Conservation (phyloP, 23 tunicate genomes). For the Ascidia mentula region DNA sequence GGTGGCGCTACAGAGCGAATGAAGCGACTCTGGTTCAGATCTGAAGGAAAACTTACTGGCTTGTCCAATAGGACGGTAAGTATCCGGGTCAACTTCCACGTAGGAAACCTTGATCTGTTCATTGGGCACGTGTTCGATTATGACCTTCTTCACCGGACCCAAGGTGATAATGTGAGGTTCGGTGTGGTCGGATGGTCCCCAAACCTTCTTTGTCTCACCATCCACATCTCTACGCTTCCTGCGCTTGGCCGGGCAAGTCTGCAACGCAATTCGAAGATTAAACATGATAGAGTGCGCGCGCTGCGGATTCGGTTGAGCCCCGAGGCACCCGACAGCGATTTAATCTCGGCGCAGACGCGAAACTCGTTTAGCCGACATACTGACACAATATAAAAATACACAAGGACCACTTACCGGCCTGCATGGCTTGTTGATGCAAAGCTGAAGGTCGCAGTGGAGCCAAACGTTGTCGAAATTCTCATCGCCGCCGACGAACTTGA, state of each 20-base stretch:
- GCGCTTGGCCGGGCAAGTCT: slow-evolving; percentile 65
- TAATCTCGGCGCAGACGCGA: slow-evolving; percentile 10
- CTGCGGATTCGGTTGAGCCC: background rate
- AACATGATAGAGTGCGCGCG: too few relatives aligned
- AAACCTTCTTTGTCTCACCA: slow-evolving; percentile 3
- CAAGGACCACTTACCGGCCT: slow-evolving; percentile 62
- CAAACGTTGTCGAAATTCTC: slow-evolving; percentile 66
- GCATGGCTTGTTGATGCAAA: slow-evolving; percentile 77
- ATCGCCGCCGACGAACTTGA: slow-evolving; percentile 81
- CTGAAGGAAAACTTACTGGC: background rate
- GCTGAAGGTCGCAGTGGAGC: slow-evolving; percentile 91
- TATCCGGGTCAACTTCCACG: slow-evolving; percentile 25
- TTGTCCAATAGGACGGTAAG: background rate
- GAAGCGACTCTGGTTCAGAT: too few relatives aligned
- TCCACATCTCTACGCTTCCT: slow-evolving; percentile 34
- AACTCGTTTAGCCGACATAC: background rate
- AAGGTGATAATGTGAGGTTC: slow-evolving; percentile 32
- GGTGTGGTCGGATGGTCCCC: slow-evolving; percentile 32
- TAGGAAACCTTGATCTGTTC: slow-evolving; percentile 36
- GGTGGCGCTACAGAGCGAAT: slow-evolving; percentile 34
- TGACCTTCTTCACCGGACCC: slow-evolving; percentile 48
- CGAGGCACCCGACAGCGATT: background rate
- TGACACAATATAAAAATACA: background rate
- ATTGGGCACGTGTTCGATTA: background rate
- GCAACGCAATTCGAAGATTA: background rate